phyloP scores from a whole-genome alignment of 2,113 vertebrate genomes.

The Aix galericulata region DNA sequence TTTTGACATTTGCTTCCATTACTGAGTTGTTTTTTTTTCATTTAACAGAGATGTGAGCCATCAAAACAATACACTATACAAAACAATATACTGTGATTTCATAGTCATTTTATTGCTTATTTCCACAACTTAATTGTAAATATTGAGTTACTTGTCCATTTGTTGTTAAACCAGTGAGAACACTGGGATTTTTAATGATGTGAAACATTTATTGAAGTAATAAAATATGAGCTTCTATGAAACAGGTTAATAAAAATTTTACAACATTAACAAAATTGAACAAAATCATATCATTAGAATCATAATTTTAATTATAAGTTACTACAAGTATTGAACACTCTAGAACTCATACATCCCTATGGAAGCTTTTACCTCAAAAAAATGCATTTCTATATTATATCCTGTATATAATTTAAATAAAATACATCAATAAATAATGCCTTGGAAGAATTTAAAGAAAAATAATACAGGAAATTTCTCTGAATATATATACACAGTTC shows the following conservation, averaged over 20 bases:
- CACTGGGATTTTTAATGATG: not conserved
- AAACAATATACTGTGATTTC: not conserved
- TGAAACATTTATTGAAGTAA: not conserved
- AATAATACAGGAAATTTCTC: not conserved
- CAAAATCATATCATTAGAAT: not conserved
- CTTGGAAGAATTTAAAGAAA: not conserved
- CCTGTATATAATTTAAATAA: not conserved
- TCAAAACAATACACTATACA: not conserved
- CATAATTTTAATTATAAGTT: not conserved
- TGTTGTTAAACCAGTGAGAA: not conserved
- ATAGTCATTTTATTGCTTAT: not conserved
- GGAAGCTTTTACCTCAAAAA: not conserved
- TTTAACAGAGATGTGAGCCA: slow-evolving; percentile 4
- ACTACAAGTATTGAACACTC: not conserved
- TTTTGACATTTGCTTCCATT: slow-evolving; percentile 1
- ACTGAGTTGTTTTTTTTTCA: not conserved
- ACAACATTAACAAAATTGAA: not conserved
- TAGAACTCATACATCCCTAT: not conserved
- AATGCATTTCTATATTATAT: not conserved
- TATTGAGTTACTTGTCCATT: not conserved
- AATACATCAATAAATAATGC: not conserved
- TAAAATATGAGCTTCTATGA: not conserved
- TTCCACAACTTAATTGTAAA: slow-evolving; percentile 24
- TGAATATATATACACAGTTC: not conserved
- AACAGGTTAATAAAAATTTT: not conserved